Evolutionary conservation across 2,888 invertebrate genomes (phyloP), one percentile per base, ranked within the genome.

Genomic region (Germaria angustata): DNA sequence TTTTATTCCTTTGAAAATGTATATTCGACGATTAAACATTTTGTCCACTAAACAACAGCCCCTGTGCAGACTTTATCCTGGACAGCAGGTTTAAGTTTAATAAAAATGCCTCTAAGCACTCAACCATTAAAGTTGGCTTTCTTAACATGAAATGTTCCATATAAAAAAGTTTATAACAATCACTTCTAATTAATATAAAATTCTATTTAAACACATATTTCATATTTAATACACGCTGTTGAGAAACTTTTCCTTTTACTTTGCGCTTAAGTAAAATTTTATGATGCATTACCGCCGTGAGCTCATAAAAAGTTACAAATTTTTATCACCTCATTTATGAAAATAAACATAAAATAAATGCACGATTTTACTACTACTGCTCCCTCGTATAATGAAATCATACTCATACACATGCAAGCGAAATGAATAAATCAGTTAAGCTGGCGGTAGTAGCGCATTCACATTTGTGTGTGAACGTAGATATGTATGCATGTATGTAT

Each of bases 271-370:
- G 51, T 57, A 66, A 59, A 72, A 57, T 72, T 79, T 72, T 65
- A 59, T 41, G 65, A 57, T 51, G 72, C 72, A 59, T 53, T 17
- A 22, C 49, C 57, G 28, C 41, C 49, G 39, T 39, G 6, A 66
- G 57, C n/a, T 46, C 78, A 72, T 72, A 81, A 78, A 81, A 81
- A 68, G 51, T 59, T 41, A 78, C 55, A 73, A 81, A 69, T 73
- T 73, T 59, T 81, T 79, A 81, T 81, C 68, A 79, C 63, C 73
- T 61, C 73, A 65, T 81, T 78, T 79, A 69, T 55, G 68, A 73
- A 65, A 57, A 68, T 68, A 57, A 44, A 32, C 73, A 63, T 81
- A 78, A 81, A 81, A 73, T 73, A 44, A 66, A 81, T 72, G 32
- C 51, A 51, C 44, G 28, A 65, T 63, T 78, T 8, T 69, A 65